Percentiles rank a stretch among this genome's conserved stretches.
These are phyloP conservation scores for Lithophane leautieri DNA, from an alignment of 2,888 invertebrate species.

Conservation along the genomic window DNA sequence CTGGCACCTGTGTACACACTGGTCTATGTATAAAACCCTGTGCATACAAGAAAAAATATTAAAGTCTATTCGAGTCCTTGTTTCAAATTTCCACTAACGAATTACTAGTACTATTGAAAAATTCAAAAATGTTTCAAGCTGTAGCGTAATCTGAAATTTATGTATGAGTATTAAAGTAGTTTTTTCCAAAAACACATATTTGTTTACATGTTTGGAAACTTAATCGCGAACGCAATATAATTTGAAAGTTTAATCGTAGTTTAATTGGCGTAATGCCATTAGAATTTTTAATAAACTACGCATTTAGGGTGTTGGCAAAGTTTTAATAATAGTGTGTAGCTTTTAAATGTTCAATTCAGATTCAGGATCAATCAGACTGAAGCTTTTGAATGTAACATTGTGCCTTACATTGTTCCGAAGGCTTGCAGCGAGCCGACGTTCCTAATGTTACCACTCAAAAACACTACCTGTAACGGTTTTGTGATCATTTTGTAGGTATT, in stretches of 20 bases:
- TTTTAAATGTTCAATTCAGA: slow-evolving; percentile 16
- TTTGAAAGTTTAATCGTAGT: background rate
- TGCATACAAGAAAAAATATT: background rate
- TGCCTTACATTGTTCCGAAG: slow-evolving; percentile 44
- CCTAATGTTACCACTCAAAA: slow-evolving; percentile 17
- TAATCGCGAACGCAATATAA: background rate
- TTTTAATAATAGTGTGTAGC: slow-evolving; percentile 5
- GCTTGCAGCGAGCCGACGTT: slow-evolving; percentile 24
- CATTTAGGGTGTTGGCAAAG: slow-evolving; percentile 17
- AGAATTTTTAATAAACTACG: slow-evolving; percentile 2
- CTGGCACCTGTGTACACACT: background rate
- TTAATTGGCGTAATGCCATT: background rate
- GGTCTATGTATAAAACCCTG: background rate
- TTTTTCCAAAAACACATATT: background rate
- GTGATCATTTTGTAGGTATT: slow-evolving; percentile 12
- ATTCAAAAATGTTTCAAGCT: background rate
- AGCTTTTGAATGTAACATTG: slow-evolving; percentile 35
- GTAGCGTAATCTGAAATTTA: background rate
- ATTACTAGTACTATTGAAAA: no score
- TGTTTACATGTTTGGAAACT: no score
- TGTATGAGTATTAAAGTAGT: background rate
- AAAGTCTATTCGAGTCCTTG: background rate
- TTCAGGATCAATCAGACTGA: slow-evolving; percentile 41
- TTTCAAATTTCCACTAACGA: background rate
- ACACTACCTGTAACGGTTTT: slow-evolving; percentile 7